Evolutionary conservation across 2,113 vertebrate species (phyloP), one percentile per base, ranked within the genome.

Genomic region (Pelodiscus sinensis): DNA sequence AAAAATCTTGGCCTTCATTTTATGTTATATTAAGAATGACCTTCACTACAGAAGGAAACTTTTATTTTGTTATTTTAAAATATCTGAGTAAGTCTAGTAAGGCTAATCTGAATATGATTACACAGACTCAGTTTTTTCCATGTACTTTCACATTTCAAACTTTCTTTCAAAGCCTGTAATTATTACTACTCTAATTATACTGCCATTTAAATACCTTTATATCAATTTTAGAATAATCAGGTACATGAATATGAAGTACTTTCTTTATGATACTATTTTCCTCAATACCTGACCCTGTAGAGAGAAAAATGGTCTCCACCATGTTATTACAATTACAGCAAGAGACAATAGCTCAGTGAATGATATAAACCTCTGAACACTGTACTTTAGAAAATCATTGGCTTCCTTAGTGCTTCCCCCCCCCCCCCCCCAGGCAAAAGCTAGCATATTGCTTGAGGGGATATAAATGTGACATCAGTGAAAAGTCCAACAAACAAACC

Each of bases 121-220:
- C 5, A 81, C 54, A 95, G 82, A 75, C 25, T 60, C 55, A 68
- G n/a, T 19, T 5, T 22, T 95, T 95, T 96, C 79, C 6, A 73
- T 87, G 25, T 1, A 2, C 93, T 92, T 92, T 92, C 38, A 89
- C 52, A 51, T 93, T 96, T 95, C 83, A 88, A 62, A 94, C 68
- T 96, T 92, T 80, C 19, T 82, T 7, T 27, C 92, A 94, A 94
- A 96, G 31, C 22, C 54, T 95, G 0, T 93, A 91, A 93, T 96
- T 93, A 85, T 81, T 75, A 84, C 7, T 50, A 29, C 24, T 90
- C 65, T 92, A 94, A 92, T 96, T 96, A 91, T 89, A 82, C 83
- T 95, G 79, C 90, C 85, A 92, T 93, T 97, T 95, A 92, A 96
- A 90, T 50, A 68, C 24, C 82, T 96, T 68, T 87, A 58, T 93